phyloP scores from a whole-genome alignment of 2,797 vertebrate species.

The Danionella dracula region DNA sequence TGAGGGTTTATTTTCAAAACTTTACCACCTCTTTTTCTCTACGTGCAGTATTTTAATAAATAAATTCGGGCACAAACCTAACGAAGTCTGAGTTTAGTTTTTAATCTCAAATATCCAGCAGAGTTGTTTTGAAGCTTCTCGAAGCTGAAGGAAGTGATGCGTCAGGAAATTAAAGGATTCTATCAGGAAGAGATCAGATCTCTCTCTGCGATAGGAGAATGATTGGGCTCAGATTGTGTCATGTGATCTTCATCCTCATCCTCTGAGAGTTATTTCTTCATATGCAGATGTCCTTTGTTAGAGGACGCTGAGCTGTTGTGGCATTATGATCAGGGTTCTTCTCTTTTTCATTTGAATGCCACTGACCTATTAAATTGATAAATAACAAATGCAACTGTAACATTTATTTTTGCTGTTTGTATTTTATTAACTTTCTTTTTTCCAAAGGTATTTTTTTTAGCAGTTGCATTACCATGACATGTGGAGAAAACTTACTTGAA shows the following conservation, averaged over 20 bases:
- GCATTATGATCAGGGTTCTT: neutral
- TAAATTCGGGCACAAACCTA: no score
- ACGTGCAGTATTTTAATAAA: no score
- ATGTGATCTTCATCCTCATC: conserved; percentile 26
- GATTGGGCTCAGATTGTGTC: conserved; percentile 34
- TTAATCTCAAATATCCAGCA: neutral
- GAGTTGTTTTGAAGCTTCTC: neutral
- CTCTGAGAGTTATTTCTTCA: conserved; percentile 17
- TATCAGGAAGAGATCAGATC: conserved; percentile 47
- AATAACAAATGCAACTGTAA: conserved; percentile 22
- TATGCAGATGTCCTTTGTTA: conserved; percentile 21
- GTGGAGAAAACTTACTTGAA: no score
- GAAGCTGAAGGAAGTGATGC: conserved; percentile 15
- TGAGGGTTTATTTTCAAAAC: neutral
- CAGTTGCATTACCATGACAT: no score
- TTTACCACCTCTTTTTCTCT: no score
- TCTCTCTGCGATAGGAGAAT: conserved; percentile 9
- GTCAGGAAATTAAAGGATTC: conserved; percentile 1
- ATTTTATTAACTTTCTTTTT: no score
- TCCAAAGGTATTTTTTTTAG: neutral
- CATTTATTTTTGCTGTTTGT: no score
- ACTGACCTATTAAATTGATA: neutral
- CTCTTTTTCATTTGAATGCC: neutral
- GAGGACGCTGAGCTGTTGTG: neutral
- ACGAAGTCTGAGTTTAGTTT: no score